Evolutionary conservation across 2,797 vertebrate genomes (phyloP), one percentile per base, ranked within the genome.

Genomic region (Anguilla obscura): DNA sequence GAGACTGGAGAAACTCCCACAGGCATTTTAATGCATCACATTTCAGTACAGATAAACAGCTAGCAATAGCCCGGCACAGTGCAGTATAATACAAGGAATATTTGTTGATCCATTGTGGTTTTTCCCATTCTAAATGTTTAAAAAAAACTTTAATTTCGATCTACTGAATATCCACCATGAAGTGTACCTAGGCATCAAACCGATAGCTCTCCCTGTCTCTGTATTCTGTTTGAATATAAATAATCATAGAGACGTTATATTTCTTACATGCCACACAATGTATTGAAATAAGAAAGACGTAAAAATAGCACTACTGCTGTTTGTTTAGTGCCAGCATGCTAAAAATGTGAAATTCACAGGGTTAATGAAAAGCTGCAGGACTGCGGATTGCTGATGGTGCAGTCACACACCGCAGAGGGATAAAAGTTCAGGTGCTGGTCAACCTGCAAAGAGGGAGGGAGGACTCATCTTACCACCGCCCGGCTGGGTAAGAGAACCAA

Each of bases 401-500:
- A 84, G 24, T 84, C 50, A 84, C 50, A 4, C 30, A 54, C 27
- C 50, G 9, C 83, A 5, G 50, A 30, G 83, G 50, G 16, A n/a
- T 48, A 79, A 86, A 86, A 54, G 86, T 83, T 87, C 36, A 83
- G 74, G 76, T 87, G 79, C 40, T 63, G 76, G 86, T 87, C 86
- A 87, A 74, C 50, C 58, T 36, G 48, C 86, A 40, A 45, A 48
- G 76, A 87, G 54, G 33, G 79, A 58, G 80, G 33, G 79, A 58
- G 80, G 86, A 87, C 79, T 66, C 86, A 87, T 87, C 54, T 87
- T 87, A 87, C 60, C 58, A 87, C 36, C 54, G 90, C 88, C 88
- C 84, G 86, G 86, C 88, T 90, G 88, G 90, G 90, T 66, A 63
- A 87, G 92, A 90, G 90, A 93, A 94, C 90, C 93, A 90, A 95